phyloP scores from a whole-genome alignment of 2,113 vertebrate genomes.

The Corythornis madagascariensis region DNA sequence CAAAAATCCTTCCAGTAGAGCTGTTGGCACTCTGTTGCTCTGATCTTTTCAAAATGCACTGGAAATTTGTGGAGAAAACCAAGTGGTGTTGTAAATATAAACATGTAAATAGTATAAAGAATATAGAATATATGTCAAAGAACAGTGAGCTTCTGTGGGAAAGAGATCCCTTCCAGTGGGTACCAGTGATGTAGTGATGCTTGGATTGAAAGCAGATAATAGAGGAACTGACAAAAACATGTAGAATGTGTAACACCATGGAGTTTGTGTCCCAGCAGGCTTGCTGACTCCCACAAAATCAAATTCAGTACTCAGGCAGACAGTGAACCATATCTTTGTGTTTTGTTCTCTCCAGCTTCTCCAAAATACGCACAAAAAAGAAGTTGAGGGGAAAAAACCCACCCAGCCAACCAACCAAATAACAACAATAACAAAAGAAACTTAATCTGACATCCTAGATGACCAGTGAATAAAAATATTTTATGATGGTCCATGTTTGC shows the following conservation, averaged over 20 bases:
- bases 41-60: neutral
- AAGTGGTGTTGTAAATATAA: neutral
- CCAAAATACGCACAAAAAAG: neutral
- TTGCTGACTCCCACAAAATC: neutral
- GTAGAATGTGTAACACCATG: neutral
- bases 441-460: rapidly evolving
- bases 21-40: neutral
- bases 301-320: neutral
- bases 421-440: neutral
- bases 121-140: neutral
- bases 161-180: neutral
- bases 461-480: neutral
- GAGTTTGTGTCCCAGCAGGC: neutral
- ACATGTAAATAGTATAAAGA: neutral
- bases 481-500: neutral
- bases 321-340: neutral
- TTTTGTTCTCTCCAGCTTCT: neutral
- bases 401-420: neutral
- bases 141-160: neutral
- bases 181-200: neutral
- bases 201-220: neutral
- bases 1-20: neutral
- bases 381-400: rapidly evolving
- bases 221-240: neutral
- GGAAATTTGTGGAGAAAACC: neutral